Evolutionary conservation across 1,140 invertebrate genomes (phyloP).

Genomic region (Monomorium pharaonis): DNA sequence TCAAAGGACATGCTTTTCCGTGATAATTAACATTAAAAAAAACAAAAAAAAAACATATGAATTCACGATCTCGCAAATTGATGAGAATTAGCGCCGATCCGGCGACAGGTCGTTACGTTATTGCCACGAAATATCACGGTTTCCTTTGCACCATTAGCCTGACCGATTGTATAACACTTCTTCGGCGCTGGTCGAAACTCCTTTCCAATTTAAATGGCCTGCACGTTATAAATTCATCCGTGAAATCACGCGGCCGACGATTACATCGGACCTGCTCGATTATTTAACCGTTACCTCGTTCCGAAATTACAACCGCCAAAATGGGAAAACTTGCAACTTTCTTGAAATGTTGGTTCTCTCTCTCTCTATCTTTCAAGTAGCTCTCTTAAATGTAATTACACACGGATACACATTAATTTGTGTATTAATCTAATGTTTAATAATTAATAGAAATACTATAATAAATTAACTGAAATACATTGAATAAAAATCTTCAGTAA

Average conservation of each 20-base stretch:
- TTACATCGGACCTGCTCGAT: conserved; percentile 18
- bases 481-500: background rate
- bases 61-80: background rate
- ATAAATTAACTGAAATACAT: too few species aligned
- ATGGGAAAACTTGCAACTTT: conserved; percentile 30
- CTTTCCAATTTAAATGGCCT: conserved; percentile 47
- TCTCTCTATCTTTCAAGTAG: conserved; percentile 7
- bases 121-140: conserved; percentile 37
- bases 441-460: background rate
- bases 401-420: too few species aligned
- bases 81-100: background rate
- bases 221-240: conserved; percentile 32
- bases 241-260: conserved; percentile 18
- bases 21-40: background rate
- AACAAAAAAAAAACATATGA: background rate
- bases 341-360: conserved; percentile 55
- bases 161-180: conserved; percentile 50
- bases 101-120: background rate
- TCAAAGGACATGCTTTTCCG: background rate
- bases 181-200: conserved; percentile 26
- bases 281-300: conserved; percentile 19
- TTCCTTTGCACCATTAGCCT: conserved; percentile 27
- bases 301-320: background rate
- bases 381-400: background rate
- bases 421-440: background rate